These are phyloP conservation scores for Anguilla pacifica DNA, from an alignment of 2,797 vertebrate species.

Conservation along the genomic window DNA sequence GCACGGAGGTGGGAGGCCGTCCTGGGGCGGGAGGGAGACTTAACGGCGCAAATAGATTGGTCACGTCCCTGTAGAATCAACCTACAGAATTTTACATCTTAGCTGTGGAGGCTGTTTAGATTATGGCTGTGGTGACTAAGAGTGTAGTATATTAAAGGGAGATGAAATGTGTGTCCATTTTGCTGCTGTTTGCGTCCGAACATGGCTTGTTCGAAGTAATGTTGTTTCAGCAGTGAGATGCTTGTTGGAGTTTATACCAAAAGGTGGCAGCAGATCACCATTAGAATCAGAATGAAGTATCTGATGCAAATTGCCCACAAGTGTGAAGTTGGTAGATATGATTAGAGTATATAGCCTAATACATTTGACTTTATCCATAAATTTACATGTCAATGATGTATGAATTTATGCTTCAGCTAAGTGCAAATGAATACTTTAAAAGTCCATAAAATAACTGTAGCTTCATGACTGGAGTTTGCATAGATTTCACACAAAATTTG, in stretches of 20 bases:
- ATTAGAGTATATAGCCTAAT: background rate
- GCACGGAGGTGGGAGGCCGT: slow-evolving; percentile 86
- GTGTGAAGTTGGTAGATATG: background rate
- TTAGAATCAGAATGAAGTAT: background rate
- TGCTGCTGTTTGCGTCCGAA: background rate
- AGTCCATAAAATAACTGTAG: background rate
- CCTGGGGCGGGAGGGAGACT: background rate
- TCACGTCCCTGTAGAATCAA: background rate
- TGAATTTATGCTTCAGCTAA: background rate
- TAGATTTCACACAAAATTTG: no score
- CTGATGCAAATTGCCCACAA: background rate
- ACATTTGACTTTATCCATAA: background rate
- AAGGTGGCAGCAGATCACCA: slow-evolving; percentile 46
- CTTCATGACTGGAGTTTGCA: no score
- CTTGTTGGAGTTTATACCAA: background rate
- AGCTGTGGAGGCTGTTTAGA: background rate
- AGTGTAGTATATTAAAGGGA: background rate
- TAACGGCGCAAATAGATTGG: background rate
- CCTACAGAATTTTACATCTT: background rate
- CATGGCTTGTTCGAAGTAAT: background rate
- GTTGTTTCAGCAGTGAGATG: background rate
- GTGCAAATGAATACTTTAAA: background rate
- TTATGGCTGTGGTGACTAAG: background rate
- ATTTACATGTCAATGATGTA: background rate
- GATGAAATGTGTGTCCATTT: background rate